These are phyloP conservation scores for Ophion ellenae DNA, from an alignment of 2,888 invertebrate genomes.

Conservation along the genomic window DNA sequence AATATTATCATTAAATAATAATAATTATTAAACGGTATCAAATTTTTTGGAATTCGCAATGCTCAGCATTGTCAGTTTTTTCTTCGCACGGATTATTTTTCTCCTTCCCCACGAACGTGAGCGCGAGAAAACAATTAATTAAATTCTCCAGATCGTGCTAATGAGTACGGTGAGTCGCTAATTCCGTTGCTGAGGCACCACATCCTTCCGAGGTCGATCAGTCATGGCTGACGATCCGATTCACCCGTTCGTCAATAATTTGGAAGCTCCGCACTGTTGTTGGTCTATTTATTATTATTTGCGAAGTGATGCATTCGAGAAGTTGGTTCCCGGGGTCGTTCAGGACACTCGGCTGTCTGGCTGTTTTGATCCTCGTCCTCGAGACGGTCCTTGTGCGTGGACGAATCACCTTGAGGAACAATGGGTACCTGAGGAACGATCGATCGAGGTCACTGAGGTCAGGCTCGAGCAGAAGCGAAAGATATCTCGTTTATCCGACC, in stretches of 20 bases:
- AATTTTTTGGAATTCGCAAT: neutral
- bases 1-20: no score
- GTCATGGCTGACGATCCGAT: neutral
- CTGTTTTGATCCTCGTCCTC: neutral
- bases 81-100: neutral
- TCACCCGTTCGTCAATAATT: neutral
- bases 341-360: neutral
- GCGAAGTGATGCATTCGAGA: conserved; percentile 3
- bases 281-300: neutral
- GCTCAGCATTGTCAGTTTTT: neutral
- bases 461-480: conserved; percentile 56
- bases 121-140: neutral
- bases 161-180: neutral
- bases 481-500: conserved; percentile 79
- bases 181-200: neutral
- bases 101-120: neutral
- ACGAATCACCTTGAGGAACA: neutral
- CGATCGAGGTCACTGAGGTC: neutral
- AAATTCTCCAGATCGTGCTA: neutral
- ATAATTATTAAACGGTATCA: no score
- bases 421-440: neutral
- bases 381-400: neutral
- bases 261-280: neutral
- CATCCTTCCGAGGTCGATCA: neutral
- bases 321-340: neutral